A percentile compares a stretch with the other conserved stretches of the same genome.
These are phyloP conservation scores for Pseudorhombus dupliciocellatus DNA, from an alignment of 2,113 vertebrate species.

Conservation along the genomic window DNA sequence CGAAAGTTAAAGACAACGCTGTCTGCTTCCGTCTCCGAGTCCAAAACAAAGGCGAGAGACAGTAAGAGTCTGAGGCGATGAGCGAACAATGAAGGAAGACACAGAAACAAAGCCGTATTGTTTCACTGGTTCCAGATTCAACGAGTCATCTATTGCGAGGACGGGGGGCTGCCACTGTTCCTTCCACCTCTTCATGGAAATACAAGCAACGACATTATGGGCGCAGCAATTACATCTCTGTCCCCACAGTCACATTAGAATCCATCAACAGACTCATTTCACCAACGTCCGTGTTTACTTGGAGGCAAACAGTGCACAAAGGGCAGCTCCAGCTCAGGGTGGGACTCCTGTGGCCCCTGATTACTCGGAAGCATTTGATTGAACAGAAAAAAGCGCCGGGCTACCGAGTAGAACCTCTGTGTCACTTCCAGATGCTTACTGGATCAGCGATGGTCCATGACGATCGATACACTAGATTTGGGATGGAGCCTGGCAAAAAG, in stretches of 20 bases:
- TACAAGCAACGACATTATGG: background rate
- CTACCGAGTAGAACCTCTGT: background rate
- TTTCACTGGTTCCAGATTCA: background rate
- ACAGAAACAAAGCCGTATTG: background rate
- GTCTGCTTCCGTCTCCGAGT: background rate
- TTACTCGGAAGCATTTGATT: background rate
- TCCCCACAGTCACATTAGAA: background rate
- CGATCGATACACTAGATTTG: constrained; percentile 19
- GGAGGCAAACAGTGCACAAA: background rate
- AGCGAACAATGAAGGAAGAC: too few relatives aligned
- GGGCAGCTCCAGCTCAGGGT: background rate
- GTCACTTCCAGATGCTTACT: constrained; percentile 18
- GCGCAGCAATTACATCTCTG: background rate
- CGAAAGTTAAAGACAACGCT: background rate
- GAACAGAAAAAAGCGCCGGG: background rate
- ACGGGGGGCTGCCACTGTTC: too few relatives aligned
- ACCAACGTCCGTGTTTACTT: background rate
- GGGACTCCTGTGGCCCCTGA: background rate
- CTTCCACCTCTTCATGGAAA: background rate
- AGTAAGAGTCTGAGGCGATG: background rate
- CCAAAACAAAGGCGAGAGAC: background rate
- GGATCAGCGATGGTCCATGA: constrained; percentile 2
- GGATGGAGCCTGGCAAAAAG: constrained; percentile 6
- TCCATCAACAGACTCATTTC: background rate
- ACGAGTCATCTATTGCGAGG: background rate